Base-by-base conservation (phyloP, 2,888 invertebrate species). In the Pristionchus mayeri region DNA sequence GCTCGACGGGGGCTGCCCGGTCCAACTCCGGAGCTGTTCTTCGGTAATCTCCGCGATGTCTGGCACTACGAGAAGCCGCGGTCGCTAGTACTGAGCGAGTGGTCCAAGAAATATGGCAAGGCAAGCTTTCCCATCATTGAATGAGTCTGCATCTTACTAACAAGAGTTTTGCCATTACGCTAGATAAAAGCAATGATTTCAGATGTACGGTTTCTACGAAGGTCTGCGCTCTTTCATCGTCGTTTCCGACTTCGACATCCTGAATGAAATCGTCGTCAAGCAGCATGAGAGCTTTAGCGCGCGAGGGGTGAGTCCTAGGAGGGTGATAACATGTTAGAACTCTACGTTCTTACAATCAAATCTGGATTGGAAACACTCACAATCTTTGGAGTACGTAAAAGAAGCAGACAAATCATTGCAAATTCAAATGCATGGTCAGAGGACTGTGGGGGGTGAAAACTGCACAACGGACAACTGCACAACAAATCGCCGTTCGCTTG, bases 221-320 rank as follows among this genome's bases (percentile, higher is more conserved):
- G 92, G 92, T 11, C 63, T 86, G 52, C 50, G 71, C n/a, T 87
- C 87, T 27, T 44, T 93, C 0, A 85, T 94, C 13, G 93, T 94
- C 0, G 92, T 93, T 2, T 92, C 93, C 52, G 93, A 94, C 86
- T 89, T 92, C 18, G 93, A 93, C 21, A 86, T 94, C 57, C 85
- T 94, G 16, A 91, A 93, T 52, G 93, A 94, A 84, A 91, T 94
- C 4, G 93, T 94, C 85, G 89, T 93, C 44, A 93, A 93, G 87
- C 93, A 94, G 86, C 94, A 94, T 86, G 92, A 92, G 67, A 88
- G 91, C 54, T 94, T 94, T 88, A 93, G 93, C 85, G 93, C 92
- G 0, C 87, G 94, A 89, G 93, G 93, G 91, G 93, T 93, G 34
- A 67, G 48, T 48, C n/a, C n/a, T n/a, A n/a, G n/a, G n/a, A n/a